Conservation (phyloP, 1,140 invertebrate genomes). For the Heliothis virescens region DNA sequence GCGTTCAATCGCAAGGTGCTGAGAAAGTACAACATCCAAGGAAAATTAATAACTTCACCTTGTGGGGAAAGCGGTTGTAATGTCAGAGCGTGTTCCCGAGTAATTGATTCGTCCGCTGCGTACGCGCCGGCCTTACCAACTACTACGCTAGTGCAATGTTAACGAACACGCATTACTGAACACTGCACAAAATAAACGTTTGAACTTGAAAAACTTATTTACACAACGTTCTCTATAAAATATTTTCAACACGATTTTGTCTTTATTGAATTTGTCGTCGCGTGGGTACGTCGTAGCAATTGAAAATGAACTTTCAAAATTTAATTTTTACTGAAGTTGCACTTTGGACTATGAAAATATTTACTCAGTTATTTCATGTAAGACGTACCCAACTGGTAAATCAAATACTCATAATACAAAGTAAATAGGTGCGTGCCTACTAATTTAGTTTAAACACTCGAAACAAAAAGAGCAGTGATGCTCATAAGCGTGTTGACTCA, state of each 20-base stretch:
- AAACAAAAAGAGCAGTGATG: constrained; percentile 40
- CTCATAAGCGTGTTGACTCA: constrained; percentile 52
- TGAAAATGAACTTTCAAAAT: constrained; percentile 33
- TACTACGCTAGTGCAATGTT: constrained; percentile 9
- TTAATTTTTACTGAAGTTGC: constrained; percentile 11
- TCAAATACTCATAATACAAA: neutral
- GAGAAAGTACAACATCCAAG: constrained; percentile 10
- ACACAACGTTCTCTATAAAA: constrained; percentile 20
- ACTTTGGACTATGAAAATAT: neutral
- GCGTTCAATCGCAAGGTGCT: neutral
- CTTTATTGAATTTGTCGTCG: constrained; percentile 22
- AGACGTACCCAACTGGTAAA: neutral
- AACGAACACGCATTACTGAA: neutral
- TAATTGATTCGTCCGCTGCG: constrained; percentile 40
- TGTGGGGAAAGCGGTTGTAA: constrained; percentile 36
- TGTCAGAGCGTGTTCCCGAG: neutral
- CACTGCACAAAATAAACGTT: neutral
- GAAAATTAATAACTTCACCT: constrained; percentile 25
- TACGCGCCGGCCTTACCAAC: constrained; percentile 32
- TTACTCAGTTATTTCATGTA: neutral
- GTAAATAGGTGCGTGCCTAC: constrained; percentile 25
- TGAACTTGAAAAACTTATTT: constrained; percentile 11
- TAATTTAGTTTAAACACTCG: constrained; percentile 35
- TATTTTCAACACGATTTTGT: constrained; percentile 31
- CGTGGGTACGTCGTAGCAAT: constrained; percentile 1